Conservation (phyloP, 2,797 vertebrate species). For the Eulemur albifrons region DNA sequence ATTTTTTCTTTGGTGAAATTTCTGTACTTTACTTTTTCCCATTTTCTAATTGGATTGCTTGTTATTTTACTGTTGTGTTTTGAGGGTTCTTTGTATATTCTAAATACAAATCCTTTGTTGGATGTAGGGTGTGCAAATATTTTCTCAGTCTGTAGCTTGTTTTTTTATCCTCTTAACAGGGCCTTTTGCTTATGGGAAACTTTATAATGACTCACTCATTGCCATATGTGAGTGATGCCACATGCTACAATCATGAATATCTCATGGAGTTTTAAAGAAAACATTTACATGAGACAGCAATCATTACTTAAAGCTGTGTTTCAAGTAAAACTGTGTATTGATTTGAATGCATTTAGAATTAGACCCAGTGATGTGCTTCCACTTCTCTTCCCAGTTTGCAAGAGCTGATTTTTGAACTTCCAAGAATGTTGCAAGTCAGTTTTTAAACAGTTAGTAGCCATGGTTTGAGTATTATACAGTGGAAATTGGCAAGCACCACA, state of each 20-base stretch:
- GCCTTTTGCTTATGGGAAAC: background rate
- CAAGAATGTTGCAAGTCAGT: background rate
- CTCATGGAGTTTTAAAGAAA: background rate
- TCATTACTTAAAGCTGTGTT: background rate
- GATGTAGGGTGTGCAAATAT: background rate
- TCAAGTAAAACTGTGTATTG: background rate
- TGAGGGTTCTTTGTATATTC: too few species aligned
- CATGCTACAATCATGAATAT: background rate
- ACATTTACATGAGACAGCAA: background rate
- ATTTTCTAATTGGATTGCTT: background rate
- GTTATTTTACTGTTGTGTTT: too few species aligned
- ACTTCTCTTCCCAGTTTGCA: background rate
- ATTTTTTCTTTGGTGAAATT: background rate
- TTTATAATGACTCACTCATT: background rate
- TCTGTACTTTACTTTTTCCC: background rate
- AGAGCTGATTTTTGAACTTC: background rate
- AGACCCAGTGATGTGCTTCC: background rate
- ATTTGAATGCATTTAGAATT: background rate
- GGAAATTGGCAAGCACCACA: background rate
- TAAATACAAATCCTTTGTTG: background rate
- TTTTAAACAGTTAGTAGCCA: background rate
- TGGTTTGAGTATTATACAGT: background rate
- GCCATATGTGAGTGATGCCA: background rate
- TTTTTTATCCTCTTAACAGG: background rate
- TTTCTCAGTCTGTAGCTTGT: background rate